Evolutionary conservation across 1,140 invertebrate species (phyloP).

Genomic region (Drosophila malerkotliana): DNA sequence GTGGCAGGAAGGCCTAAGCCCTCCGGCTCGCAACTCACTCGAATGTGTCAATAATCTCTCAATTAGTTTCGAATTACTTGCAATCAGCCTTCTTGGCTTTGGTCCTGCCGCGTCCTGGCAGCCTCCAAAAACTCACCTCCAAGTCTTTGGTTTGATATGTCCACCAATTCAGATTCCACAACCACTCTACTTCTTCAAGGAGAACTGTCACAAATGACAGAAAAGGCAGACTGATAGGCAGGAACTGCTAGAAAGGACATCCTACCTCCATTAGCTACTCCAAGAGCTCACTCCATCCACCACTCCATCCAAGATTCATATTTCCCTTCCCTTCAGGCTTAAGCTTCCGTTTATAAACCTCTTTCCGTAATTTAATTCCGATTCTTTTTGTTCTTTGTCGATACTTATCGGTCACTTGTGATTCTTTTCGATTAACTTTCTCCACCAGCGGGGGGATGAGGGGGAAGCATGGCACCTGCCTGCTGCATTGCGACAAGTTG

Average conservation of each 20-base stretch:
- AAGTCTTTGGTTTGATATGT: background rate
- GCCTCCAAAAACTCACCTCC: background rate
- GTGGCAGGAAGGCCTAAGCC: background rate
- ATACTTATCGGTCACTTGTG: constrained; percentile 20
- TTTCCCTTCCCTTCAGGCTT: too few relatives aligned
- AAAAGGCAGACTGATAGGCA: too few relatives aligned
- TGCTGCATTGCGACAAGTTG: constrained; percentile 78
- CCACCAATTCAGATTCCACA: background rate
- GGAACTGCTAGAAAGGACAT: too few relatives aligned
- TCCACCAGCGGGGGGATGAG: too few relatives aligned
- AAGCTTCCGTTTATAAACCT: too few relatives aligned
- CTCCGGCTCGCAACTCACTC: background rate
- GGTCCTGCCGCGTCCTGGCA: background rate
- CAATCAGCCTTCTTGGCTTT: background rate
- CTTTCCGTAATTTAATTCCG: background rate
- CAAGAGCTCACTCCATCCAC: too few relatives aligned
- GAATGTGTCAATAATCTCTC: constrained; percentile 12
- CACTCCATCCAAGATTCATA: too few relatives aligned
- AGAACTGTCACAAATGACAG: too few relatives aligned
- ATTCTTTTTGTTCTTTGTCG: background rate
- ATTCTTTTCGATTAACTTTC: constrained; percentile 33
- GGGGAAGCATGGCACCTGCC: background rate
- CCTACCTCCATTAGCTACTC: too few relatives aligned
- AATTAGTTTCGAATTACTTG: constrained; percentile 25
- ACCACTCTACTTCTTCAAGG: background rate